A percentile compares a stretch with the other conserved stretches of the same genome.
These are phyloP conservation scores for Macrobrachium rosenbergii DNA, from an alignment of 1,140 invertebrate species.

Conservation along the genomic window DNA sequence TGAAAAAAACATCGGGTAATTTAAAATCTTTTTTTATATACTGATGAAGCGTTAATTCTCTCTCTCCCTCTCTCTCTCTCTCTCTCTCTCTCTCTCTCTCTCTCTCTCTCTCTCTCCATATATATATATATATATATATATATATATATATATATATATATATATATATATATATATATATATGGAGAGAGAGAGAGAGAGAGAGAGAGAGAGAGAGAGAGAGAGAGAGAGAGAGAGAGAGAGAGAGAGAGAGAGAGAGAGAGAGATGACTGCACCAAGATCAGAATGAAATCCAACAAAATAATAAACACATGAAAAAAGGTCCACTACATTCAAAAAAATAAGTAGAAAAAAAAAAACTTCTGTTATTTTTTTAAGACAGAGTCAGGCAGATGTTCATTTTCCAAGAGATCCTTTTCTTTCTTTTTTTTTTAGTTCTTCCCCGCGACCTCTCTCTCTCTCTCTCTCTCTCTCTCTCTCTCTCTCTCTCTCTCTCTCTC, in stretches of 20 bases:
- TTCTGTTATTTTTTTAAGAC: background rate
- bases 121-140: too few species aligned
- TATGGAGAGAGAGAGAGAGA: background rate
- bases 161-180: too few species aligned
- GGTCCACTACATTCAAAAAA: background rate
- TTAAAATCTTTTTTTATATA: too few species aligned
- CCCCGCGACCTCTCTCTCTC: background rate
- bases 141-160: too few species aligned
- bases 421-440: background rate
- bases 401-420: background rate
- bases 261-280: background rate
- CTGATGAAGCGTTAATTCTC: too few species aligned
- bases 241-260: background rate
- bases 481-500: slow-evolving; percentile 18
- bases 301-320: background rate
- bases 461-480: background rate
- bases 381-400: background rate
- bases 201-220: background rate
- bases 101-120: too few species aligned
- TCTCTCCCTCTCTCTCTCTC: too few species aligned
- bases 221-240: slow-evolving; percentile 3
- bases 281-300: background rate
- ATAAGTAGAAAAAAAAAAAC: background rate
- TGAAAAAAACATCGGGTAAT: too few species aligned
- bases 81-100: too few species aligned